phyloP scores from a whole-genome alignment of 1,140 invertebrate genomes.

The Cotesia vestalis region DNA sequence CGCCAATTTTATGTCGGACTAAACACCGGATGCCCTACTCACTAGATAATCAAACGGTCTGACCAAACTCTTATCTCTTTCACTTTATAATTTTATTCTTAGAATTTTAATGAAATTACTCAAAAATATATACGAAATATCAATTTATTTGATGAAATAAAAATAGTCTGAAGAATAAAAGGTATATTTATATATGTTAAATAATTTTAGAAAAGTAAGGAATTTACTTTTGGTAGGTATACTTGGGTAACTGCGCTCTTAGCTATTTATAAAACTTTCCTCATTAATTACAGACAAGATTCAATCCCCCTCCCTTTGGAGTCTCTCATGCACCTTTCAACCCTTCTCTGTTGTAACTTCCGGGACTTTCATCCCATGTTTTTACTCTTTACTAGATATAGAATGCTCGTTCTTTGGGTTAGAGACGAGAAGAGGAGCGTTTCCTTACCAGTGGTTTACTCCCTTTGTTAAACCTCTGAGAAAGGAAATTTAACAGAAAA shows the following conservation, averaged over 20 bases:
- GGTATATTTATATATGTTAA: too few species aligned
- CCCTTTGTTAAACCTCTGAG: conserved; percentile 36
- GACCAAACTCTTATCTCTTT: too few species aligned
- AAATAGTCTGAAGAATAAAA: not conserved
- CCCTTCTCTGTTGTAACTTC: conserved; percentile 35
- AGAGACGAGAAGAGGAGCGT: not conserved
- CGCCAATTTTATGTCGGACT: conserved; percentile 23
- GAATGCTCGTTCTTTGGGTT: conserved; percentile 2
- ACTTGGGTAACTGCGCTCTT: conserved; percentile 43
- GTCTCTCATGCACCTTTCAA: conserved; percentile 24
- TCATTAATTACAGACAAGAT: conserved; percentile 61
- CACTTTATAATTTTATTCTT: too few species aligned
- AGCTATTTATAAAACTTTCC: conserved; percentile 60
- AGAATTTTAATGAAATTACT: not conserved
- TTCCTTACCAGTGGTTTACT: conserved; percentile 38
- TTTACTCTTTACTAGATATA: conserved; percentile 19
- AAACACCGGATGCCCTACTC: not conserved
- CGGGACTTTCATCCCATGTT: conserved; percentile 24
- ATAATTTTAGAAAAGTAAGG: not conserved
- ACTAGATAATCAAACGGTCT: not conserved
- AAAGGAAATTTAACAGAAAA: conserved; percentile 54
- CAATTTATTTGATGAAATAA: not conserved
- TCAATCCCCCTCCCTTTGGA: conserved; percentile 45
- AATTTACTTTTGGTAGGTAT: conserved; percentile 8
- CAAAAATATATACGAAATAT: not conserved